Base-by-base conservation (phyloP, 2,888 invertebrate genomes). In the Lepidonotus clava region DNA sequence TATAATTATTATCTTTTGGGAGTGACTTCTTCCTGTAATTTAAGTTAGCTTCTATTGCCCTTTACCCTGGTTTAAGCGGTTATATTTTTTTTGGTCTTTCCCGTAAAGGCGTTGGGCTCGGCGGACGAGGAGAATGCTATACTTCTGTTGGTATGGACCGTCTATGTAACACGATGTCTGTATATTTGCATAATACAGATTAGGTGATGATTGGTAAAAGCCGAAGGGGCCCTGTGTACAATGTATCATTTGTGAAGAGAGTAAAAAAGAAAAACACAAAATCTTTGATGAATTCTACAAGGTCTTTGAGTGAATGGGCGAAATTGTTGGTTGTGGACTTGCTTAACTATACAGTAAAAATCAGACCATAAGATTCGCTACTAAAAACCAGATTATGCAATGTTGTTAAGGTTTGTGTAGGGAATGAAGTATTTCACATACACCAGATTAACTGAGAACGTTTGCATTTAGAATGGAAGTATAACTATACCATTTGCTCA, bases 401-500 rank as follows among this genome's bases (percentile, higher is more conserved):
- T 83, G 83, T 83, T 56, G 36, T 83, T 36, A 83, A 83, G 83
- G 56, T 83, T 83, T 34, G 51, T 83, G 51, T 83, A 83, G 83
- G 36, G 32, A 18, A 56, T 51, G 51, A 32, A 34, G 21, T 41
- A 83, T 83, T 53, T 83, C 51, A 56, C 83, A 83, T 53, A 83
- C 83, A 83, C 83, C 83, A 56, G 51, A 56, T 56, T 83, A 56
- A 83, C 38, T 83, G 80, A 80, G 80, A 76, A 80, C 51, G 80
- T 51, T 51, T 83, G 83, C 83, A 83, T 83, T 83, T 83, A 83
- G 83, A 83, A 83, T 83, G 83, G 56, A 51, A 83, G 83, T 80
- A 28, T 80, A 80, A 80, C 80, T 80, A 80, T 80, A 80, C 80
- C 46, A 80, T 80, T 85, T 85, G 85, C 85, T 85, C 85, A 85